Evolutionary conservation across 2,113 vertebrate genomes (phyloP).

Genomic region (Datnioides undecimradiatus): DNA sequence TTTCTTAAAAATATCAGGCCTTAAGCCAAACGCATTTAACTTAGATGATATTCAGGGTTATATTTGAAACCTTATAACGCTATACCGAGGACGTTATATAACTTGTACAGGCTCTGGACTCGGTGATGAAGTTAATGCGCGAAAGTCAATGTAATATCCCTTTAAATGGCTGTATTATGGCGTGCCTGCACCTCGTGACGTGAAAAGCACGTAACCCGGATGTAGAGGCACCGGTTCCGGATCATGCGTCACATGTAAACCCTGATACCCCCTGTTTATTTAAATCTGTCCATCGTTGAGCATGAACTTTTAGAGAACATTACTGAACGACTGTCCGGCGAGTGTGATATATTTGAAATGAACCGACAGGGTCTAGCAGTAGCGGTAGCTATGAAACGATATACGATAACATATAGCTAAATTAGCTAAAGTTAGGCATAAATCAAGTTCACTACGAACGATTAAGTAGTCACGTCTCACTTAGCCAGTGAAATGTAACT

Average conservation of each 20-base stretch:
- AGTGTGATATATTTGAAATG: not conserved
- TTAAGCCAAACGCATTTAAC: no score
- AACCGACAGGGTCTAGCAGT: rapidly evolving
- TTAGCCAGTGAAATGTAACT: not conserved
- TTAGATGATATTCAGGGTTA: no score
- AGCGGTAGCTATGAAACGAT: no score
- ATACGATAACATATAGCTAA: no score
- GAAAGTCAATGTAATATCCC: no score
- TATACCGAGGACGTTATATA: no score
- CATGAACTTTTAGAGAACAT: not conserved
- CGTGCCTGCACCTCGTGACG: not conserved
- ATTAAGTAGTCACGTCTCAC: not conserved
- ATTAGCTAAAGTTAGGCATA: not conserved
- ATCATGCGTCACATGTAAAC: not conserved
- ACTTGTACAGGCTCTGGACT: no score
- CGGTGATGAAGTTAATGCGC: no score
- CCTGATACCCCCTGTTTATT: no score
- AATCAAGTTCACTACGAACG: not conserved
- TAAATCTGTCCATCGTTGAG: not conserved
- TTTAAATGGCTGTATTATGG: no score
- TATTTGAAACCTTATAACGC: no score
- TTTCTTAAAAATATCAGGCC: no score
- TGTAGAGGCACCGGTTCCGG: slow-evolving; percentile 15
- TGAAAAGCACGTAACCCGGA: not conserved
- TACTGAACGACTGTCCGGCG: not conserved